Conservation (phyloP, 2,113 vertebrate genomes). For the Electrona antarctica region DNA sequence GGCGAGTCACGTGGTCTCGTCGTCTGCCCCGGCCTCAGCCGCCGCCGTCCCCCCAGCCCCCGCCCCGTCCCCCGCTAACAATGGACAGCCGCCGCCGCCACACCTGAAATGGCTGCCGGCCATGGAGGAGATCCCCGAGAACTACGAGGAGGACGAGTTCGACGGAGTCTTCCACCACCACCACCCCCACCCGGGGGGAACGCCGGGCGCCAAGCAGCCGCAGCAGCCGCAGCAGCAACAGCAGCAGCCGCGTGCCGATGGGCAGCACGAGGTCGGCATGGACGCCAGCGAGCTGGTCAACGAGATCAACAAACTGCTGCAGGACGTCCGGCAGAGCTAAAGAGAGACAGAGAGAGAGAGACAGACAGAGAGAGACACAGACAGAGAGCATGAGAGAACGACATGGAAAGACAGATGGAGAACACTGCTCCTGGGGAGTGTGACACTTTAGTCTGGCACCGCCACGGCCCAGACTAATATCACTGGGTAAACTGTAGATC, state of each 20-base stretch:
- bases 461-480: neutral
- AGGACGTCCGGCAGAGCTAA: constrained; percentile 93
- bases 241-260: constrained; percentile 62
- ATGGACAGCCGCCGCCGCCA: constrained; percentile 77
- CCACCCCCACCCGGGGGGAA: no score
- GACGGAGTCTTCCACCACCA: constrained; percentile 87
- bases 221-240: no score
- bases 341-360: neutral
- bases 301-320: constrained; percentile 96
- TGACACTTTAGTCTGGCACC: neutral
- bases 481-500: no score
- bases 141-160: constrained; percentile 96
- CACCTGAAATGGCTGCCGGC: constrained; percentile 96
- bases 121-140: constrained; percentile 99
- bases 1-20: constrained; percentile 46
- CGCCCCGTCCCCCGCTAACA: constrained; percentile 23
- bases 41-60: constrained; percentile 29
- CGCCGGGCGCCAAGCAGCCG: constrained; percentile 69
- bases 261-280: constrained; percentile 84
- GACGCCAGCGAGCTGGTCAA: constrained; percentile 94
- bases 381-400: neutral
- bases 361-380: neutral
- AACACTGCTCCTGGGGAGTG: no score
- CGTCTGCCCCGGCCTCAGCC: constrained; percentile 36
- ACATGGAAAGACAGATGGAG: neutral